These are phyloP conservation scores for Takifugu flavidus DNA, from an alignment of 2,113 vertebrate genomes.

Conservation along the genomic window DNA sequence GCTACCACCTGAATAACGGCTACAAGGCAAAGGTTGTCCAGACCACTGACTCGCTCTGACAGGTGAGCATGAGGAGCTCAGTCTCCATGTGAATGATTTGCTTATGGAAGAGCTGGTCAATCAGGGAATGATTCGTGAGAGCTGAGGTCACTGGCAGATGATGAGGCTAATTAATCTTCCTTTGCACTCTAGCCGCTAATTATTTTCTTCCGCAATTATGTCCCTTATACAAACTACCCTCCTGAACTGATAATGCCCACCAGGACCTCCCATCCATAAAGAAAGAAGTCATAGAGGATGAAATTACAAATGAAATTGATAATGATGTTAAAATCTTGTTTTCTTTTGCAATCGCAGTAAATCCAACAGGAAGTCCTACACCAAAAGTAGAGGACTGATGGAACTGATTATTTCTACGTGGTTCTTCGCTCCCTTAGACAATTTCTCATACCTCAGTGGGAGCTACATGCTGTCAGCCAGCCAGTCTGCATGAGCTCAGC, in stretches of 20 bases:
- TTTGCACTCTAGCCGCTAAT: conserved; percentile 63
- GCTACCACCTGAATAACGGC: conserved; percentile 17
- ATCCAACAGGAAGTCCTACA: conserved; percentile 53
- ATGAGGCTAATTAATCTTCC: conserved; percentile 67
- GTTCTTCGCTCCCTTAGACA: conserved; percentile 55
- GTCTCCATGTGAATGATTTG: conserved; percentile 46
- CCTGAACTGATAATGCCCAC: conserved; percentile 16
- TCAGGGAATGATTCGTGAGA: conserved; percentile 46
- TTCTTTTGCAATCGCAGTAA: background rate
- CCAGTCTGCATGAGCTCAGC: conserved; percentile 20
- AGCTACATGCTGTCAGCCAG: conserved; percentile 45
- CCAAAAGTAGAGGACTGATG: conserved; percentile 27
- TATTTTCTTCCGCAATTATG: conserved; percentile 64
- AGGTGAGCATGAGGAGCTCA: conserved; percentile 22
- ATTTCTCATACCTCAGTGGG: conserved; percentile 47
- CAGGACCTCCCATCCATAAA: conserved; percentile 27
- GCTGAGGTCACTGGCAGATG: conserved; percentile 62
- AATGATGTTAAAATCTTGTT: conserved; percentile 1
- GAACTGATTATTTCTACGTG: conserved; percentile 60
- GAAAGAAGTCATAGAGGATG: conserved; percentile 23
- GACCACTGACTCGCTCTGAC: conserved; percentile 35
- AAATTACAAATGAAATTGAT: conserved; percentile 15
- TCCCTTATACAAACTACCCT: conserved; percentile 28
- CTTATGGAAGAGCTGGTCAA: conserved; percentile 51
- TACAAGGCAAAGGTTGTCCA: conserved; percentile 23